Evolutionary conservation across 2,888 invertebrate genomes (phyloP), one percentile per base, ranked within the genome.

Genomic region (Aspidapion aeneum): DNA sequence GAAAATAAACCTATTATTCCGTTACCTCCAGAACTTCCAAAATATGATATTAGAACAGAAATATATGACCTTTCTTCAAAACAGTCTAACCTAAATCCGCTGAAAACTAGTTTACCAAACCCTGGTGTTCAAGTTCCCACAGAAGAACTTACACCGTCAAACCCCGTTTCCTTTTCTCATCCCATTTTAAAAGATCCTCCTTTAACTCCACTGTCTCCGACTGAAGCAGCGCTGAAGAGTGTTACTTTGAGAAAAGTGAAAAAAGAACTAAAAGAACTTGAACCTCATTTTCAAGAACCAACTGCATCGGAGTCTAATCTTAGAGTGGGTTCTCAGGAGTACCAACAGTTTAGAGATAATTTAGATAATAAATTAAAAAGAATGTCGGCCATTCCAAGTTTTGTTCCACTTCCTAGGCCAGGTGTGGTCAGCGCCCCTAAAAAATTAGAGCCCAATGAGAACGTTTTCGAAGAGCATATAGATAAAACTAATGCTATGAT

Each of bases 261-360:
- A 19, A 64, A 61, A 56, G 50, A 61, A 19, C 49, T 63, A 21
- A 64, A 62, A 54, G 22, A 65, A 17, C 58, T 60, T 21, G 59
- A 56, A 48, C 60, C 60, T 18, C 12, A 35, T 35, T 50, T 35
- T 5, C 35, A 64, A 48, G 52, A 60, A 17, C 5, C 18, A 16
- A 65, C 61, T 18, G 67, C 67, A 55, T 70, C 71, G 1, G 70
- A 68, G 9, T 66, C 66, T 55, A 72, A 74, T 66, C 58, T 74
- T 21, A 72, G 67, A 66, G 67, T 69, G 0, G 69, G 70, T 17
- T 66, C 73, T 5, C 68, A 66, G 2, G 68, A 73, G 61, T 71
- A 70, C 61, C 69, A 71, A 56, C 59, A 64, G 3, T 76, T 76
- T 60, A 64, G 63, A 58, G 66, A 69, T 60, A 67, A 68, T 55